Conservation (phyloP, 1,140 invertebrate genomes). For the Drosophila nikananu region DNA sequence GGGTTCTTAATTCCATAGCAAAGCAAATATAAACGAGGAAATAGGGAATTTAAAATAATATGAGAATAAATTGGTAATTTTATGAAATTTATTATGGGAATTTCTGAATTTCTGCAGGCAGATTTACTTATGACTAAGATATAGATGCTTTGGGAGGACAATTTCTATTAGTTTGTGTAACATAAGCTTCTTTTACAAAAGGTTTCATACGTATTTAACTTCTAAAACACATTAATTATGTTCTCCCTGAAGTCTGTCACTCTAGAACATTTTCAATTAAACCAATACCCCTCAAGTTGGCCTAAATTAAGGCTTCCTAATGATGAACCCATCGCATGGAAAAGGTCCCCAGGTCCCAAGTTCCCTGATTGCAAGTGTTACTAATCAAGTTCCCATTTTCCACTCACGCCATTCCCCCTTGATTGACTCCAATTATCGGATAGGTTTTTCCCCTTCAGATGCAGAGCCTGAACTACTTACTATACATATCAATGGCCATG, state of each 20-base stretch:
- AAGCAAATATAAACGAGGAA: neutral
- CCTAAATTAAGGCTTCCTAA: slow-evolving; percentile 12
- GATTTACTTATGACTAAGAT: neutral
- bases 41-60: too few species aligned
- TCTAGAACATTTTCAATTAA: neutral
- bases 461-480: slow-evolving; percentile 15
- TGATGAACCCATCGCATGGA: neutral
- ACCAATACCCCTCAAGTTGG: neutral
- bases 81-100: neutral
- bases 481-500: slow-evolving; percentile 28
- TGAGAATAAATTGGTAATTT: neutral
- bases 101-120: neutral
- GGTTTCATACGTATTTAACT: neutral
- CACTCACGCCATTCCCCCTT: slow-evolving; percentile 33
- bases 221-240: neutral
- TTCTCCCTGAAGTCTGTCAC: neutral
- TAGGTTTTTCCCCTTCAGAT: slow-evolving; percentile 17
- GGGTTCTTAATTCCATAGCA: neutral
- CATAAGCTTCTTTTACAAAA: too few species aligned
- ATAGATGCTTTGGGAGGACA: neutral
- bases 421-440: slow-evolving; percentile 76
- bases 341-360: slow-evolving; percentile 3
- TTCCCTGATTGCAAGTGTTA: slow-evolving; percentile 24
- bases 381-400: slow-evolving; percentile 38
- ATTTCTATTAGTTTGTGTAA: neutral